phyloP scores from a whole-genome alignment of 2,888 invertebrate species.

The Sinopyrophorus schimmeli region DNA sequence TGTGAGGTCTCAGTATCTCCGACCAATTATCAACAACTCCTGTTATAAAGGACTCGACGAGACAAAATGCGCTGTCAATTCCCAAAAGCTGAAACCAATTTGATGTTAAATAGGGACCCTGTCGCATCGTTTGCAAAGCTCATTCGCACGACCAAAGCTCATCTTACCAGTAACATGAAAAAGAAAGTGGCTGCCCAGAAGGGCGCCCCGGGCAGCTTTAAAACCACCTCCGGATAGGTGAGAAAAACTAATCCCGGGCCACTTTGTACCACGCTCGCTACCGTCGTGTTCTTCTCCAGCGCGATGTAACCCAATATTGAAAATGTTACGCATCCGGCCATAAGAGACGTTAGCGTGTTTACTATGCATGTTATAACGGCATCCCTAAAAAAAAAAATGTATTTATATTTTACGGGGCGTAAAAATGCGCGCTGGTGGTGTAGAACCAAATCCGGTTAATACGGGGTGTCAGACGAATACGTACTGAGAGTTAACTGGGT shows the following conservation, averaged over 20 bases:
- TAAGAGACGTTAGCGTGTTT: constrained; percentile 71
- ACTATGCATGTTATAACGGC: constrained; percentile 72
- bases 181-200: constrained; percentile 75
- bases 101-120: no score
- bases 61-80: constrained; percentile 74
- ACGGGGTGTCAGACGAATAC: no score
- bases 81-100: constrained; percentile 63
- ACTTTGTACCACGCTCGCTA: constrained; percentile 60
- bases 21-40: constrained; percentile 65
- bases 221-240: constrained; percentile 75
- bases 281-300: constrained; percentile 57
- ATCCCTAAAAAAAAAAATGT: constrained; percentile 60
- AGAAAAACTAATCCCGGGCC: constrained; percentile 77
- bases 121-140: no score
- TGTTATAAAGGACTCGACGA: constrained; percentile 66
- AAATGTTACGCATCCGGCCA: constrained; percentile 77
- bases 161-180: constrained; percentile 67
- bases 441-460: not conserved
- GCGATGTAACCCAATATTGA: constrained; percentile 74
- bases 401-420: no score
- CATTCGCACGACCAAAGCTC: not conserved
- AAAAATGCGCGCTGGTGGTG: no score
- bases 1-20: constrained; percentile 59
- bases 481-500: no score
- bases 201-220: constrained; percentile 70